Evolutionary conservation across 2,113 vertebrate genomes (phyloP).

Genomic region (Halcyon senegalensis): DNA sequence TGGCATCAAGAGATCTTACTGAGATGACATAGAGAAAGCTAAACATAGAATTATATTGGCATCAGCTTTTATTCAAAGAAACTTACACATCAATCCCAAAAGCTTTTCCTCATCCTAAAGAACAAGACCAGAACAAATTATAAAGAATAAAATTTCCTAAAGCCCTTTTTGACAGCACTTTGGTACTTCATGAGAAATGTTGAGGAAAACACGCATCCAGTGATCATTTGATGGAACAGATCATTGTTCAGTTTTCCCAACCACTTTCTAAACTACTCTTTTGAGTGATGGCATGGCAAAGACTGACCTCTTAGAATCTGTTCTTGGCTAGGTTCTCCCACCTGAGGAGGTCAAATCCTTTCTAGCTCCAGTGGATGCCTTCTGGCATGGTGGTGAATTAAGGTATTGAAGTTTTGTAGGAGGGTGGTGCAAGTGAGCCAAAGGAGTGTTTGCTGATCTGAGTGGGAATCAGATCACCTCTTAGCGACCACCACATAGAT

Average conservation of each 20-base stretch:
- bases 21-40: background rate
- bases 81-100: background rate
- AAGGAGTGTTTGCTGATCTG: background rate
- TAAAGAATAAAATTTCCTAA: background rate
- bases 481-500: rapidly evolving
- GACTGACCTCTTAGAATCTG: background rate
- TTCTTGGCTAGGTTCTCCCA: background rate
- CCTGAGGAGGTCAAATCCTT: background rate
- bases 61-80: background rate
- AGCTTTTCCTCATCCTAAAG: background rate
- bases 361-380: background rate
- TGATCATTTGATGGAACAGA: background rate
- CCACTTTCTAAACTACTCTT: background rate
- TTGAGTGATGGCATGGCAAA: background rate
- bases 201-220: background rate
- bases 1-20: background rate
- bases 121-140: background rate
- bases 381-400: background rate
- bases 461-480: background rate
- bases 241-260: background rate
- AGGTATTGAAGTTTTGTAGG: background rate
- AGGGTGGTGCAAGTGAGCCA: background rate
- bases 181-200: background rate
- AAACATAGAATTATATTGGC: background rate
- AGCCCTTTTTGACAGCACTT: background rate